Base-by-base conservation (phyloP, 2,888 invertebrate species). In the Physocephala rufipes region DNA sequence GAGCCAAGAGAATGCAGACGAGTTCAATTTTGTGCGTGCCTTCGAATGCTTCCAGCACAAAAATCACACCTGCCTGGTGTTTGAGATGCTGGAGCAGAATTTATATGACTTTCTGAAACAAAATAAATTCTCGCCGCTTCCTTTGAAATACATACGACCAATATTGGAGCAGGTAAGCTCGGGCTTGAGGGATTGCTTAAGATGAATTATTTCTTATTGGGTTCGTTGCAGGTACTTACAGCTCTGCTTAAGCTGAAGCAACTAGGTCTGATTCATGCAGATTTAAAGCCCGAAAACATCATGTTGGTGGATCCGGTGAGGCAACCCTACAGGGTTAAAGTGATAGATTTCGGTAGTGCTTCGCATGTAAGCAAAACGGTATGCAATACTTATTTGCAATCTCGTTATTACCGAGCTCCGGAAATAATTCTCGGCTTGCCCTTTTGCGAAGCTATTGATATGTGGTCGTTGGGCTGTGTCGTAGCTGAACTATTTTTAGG, bases 81-180 rank as follows among this genome's bases (percentile, higher is more conserved):
- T 99, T 87, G 99, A 99, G 89, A 99, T 99, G 98, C 91, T 99
- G 81, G 99, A 99, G 86, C 99, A 99, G 89, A 99, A 99, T 88
- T 90, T 99, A 78, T 99, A 99, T 88, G 99, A 99, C 89, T 99
- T 99, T 88, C 91, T 99, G 79, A 99, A 99, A 87, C 97, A 98
- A 88, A 99, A 99, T 89, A 99, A 99, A 89, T 99, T 99, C 88
- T 96, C 96, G 84, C 99, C 99, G 76, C 89, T 99, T 83, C 98
- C 99, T 70, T 90, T 99, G 78, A 98, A 97, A 87, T 98, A 95
- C 87, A 99, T 99, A 87, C 90, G 99, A 85, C 99, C 99, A 72
- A 98, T 99, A 82, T 90, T 99, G 82, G 98, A 99, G 88, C 99
- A 99, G 90, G 99, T 99, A 80, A 76, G 77, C 71, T 2, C 19